phyloP scores from a whole-genome alignment of 1,140 invertebrate genomes.

The Trypoxylus dichotomus region DNA sequence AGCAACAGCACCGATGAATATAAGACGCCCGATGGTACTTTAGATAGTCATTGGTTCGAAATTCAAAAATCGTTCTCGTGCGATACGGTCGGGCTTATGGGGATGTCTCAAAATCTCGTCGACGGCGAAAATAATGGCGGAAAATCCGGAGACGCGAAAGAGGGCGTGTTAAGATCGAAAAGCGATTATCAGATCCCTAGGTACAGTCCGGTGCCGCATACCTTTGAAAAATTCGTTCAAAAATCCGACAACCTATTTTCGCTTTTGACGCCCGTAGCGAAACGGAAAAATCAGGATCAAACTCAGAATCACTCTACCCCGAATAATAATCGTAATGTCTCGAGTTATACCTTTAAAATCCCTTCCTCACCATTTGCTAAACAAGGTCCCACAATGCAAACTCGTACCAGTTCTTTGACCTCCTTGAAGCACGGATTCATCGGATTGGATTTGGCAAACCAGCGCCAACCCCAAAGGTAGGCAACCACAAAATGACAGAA shows the following conservation, averaged over 20 bases:
- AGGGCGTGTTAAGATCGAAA: constrained; percentile 48
- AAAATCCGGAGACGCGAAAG: not conserved
- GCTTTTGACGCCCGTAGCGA: constrained; percentile 47
- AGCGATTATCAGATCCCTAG: constrained; percentile 50
- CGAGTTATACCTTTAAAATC: not conserved
- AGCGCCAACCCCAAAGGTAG: constrained; percentile 4
- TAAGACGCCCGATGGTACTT: constrained; percentile 41
- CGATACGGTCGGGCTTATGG: not conserved
- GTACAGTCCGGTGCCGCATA: constrained; percentile 27
- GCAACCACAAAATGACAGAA: not conserved
- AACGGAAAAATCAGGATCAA: constrained; percentile 38
- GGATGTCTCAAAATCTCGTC: not conserved
- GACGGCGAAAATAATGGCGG: constrained; percentile 24
- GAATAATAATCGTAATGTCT: not conserved
- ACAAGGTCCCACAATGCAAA: constrained; percentile 20
- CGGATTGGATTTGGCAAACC: not conserved
- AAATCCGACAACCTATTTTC: constrained; percentile 47
- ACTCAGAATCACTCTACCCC: not conserved
- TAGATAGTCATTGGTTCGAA: constrained; percentile 24
- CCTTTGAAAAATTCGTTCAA: constrained; percentile 35
- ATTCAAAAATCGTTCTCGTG: constrained; percentile 45
- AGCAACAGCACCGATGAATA: constrained; percentile 42
- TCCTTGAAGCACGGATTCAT: constrained; percentile 37
- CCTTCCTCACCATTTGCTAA: constrained; percentile 6
- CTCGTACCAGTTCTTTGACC: constrained; percentile 41